These are phyloP conservation scores for Dermochelys coriacea DNA, from an alignment of 2,797 vertebrate genomes.

Conservation along the genomic window DNA sequence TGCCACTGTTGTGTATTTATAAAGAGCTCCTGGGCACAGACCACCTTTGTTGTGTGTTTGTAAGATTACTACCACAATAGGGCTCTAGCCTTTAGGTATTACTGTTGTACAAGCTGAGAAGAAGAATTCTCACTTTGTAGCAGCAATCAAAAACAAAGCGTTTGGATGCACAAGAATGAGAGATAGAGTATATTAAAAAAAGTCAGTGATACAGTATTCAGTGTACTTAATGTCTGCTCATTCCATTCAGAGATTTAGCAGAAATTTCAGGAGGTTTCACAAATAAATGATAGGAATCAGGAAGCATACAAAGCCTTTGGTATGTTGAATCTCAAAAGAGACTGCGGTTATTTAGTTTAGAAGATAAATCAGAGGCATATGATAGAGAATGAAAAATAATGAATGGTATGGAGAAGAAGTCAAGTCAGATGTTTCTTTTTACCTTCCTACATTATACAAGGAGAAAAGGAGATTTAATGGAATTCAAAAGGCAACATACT, in stretches of 20 bases:
- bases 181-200: no score
- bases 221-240: no score
- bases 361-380: not conserved
- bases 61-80: not conserved
- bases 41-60: not conserved
- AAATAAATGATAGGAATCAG: not conserved
- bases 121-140: no score
- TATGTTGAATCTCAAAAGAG: not conserved
- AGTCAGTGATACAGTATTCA: no score
- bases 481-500: not conserved
- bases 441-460: not conserved
- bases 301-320: not conserved
- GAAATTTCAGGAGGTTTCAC: no score
- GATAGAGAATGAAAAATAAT: not conserved
- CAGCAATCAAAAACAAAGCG: not conserved
- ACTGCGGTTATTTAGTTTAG: not conserved
- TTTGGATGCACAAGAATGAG: not conserved
- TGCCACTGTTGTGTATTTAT: not conserved
- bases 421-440: not conserved
- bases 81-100: no score
- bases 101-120: not conserved
- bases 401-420: not conserved
- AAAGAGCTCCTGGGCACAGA: not conserved
- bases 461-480: not conserved
- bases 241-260: no score